Percentiles rank a stretch among this genome's conserved stretches.
These are phyloP conservation scores for Parasteatoda tepidariorum DNA, from an alignment of 1,140 invertebrate genomes.

Conservation along the genomic window DNA sequence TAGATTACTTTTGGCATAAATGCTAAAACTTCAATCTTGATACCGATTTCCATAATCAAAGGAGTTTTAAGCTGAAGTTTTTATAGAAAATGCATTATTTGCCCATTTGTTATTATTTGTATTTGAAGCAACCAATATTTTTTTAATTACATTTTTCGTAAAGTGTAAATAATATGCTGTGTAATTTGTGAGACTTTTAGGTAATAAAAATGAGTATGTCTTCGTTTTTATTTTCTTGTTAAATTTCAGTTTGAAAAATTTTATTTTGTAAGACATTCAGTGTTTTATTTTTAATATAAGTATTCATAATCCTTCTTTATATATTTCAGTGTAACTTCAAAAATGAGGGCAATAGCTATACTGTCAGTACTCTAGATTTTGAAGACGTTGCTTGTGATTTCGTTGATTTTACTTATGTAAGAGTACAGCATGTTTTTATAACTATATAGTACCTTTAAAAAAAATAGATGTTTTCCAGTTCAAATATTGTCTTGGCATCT, in stretches of 20 bases:
- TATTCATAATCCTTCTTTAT: background rate
- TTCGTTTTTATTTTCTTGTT: background rate
- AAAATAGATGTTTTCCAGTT: too few relatives aligned
- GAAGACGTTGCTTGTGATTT: conserved; percentile 97
- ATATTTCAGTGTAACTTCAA: conserved; percentile 83
- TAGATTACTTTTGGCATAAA: too few relatives aligned
- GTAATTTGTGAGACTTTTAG: background rate
- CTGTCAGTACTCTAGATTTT: conserved; percentile 93
- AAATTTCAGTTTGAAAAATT: background rate
- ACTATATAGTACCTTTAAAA: too few relatives aligned
- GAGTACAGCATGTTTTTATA: too few relatives aligned
- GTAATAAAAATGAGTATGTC: background rate
- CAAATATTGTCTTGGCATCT: too few relatives aligned
- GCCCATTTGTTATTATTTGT: too few relatives aligned
- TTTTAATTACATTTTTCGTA: too few relatives aligned
- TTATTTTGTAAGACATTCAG: background rate
- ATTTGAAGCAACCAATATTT: too few relatives aligned
- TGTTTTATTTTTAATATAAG: background rate
- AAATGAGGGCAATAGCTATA: conserved; percentile 88
- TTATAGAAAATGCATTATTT: too few relatives aligned
- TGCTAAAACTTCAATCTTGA: too few relatives aligned
- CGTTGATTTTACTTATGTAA: conserved; percentile 94
- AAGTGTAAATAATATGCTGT: background rate
- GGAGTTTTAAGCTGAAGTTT: too few relatives aligned
- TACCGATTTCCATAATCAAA: too few relatives aligned